Percentiles rank a stretch among this genome's conserved stretches.
Conservation (phyloP, 2,113 vertebrate genomes). For the Emydocephalus ijimae region DNA sequence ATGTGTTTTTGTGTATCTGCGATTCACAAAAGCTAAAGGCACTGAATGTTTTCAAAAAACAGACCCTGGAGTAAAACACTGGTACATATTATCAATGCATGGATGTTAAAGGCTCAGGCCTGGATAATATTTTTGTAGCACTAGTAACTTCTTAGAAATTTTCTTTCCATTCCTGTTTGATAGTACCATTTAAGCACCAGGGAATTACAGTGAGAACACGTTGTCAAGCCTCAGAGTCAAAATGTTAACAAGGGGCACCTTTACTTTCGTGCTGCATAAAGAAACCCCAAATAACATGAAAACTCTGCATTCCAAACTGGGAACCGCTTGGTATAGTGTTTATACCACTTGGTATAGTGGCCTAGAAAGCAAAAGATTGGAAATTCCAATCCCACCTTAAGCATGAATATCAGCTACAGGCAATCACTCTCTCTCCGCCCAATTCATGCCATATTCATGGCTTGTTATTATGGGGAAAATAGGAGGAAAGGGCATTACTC, state of each 20-base stretch:
- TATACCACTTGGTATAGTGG: neutral
- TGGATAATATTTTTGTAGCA: neutral
- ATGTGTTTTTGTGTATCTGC: neutral
- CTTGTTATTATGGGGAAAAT: neutral
- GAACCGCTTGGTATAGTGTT: neutral
- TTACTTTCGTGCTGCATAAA: neutral
- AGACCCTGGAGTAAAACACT: neutral
- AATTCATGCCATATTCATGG: neutral
- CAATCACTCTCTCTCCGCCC: neutral
- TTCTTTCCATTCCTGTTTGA: neutral
- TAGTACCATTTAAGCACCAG: neutral
- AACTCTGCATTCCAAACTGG: neutral
- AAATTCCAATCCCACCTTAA: neutral
- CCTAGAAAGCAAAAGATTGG: neutral
- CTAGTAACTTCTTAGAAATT: neutral
- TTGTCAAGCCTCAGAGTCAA: no score
- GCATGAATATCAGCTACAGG: neutral
- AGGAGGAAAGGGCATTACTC: neutral
- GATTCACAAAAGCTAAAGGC: neutral
- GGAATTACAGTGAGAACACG: neutral
- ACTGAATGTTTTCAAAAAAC: neutral
- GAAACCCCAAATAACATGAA: neutral
- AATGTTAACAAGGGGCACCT: neutral
- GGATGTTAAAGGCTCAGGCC: neutral
- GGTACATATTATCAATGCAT: neutral